These are phyloP conservation scores for Zaprionus lachaisei DNA, from an alignment of 1,140 invertebrate genomes.

Conservation along the genomic window DNA sequence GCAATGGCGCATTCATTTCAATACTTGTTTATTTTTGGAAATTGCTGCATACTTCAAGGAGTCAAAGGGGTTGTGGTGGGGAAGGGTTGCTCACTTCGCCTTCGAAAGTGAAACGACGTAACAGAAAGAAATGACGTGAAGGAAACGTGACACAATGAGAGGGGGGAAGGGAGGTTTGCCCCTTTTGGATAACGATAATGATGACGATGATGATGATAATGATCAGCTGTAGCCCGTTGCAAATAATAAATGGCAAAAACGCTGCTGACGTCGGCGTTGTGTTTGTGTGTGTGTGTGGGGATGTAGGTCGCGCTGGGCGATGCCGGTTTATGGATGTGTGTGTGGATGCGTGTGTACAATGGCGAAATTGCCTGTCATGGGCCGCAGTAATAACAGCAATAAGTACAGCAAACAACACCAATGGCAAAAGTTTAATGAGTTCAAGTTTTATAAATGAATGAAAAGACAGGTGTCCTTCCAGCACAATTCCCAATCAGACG, in stretches of 20 bases:
- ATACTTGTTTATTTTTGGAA: slow-evolving; percentile 74
- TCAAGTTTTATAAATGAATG: slow-evolving; percentile 78
- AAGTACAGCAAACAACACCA: slow-evolving; percentile 38
- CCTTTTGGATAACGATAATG: slow-evolving; percentile 23
- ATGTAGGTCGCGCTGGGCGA: slow-evolving; percentile 41
- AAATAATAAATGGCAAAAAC: slow-evolving; percentile 48
- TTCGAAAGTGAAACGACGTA: background rate
- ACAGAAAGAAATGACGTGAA: slow-evolving; percentile 38
- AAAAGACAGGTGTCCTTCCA: slow-evolving; percentile 67
- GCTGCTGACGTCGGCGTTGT: slow-evolving; percentile 23
- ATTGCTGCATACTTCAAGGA: slow-evolving; percentile 74
- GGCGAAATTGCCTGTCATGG: slow-evolving; percentile 70
- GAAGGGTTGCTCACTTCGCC: background rate
- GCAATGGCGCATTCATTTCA: slow-evolving; percentile 64
- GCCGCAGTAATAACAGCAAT: slow-evolving; percentile 42
- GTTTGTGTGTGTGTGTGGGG: slow-evolving; percentile 19
- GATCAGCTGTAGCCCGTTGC: slow-evolving; percentile 44
- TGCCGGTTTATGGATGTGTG: slow-evolving; percentile 35
- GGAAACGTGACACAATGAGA: background rate
- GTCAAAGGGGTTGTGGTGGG: slow-evolving; percentile 1
- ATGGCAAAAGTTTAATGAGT: slow-evolving; percentile 79
- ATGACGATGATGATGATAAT: slow-evolving; percentile 35
- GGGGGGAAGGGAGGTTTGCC: slow-evolving; percentile 4
- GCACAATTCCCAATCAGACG: slow-evolving; percentile 54
- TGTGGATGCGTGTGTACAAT: slow-evolving; percentile 40